Evolutionary conservation across 2,888 invertebrate species (phyloP), one percentile per base, ranked within the genome.

Genomic region (Spicauda simplicius): DNA sequence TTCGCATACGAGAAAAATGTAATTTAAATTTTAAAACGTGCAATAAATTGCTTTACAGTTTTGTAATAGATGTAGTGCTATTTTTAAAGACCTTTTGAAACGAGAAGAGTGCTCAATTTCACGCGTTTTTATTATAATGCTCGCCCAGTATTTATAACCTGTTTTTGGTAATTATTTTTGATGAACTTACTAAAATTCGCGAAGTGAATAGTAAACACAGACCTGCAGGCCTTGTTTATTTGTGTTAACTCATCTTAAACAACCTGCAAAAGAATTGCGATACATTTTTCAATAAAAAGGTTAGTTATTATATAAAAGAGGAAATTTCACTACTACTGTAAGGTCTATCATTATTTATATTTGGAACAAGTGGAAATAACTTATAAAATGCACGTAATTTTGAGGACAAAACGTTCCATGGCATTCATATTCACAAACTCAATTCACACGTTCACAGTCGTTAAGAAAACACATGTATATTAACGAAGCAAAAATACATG

Each of bases 381-480:
- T 45, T 45, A 12, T n/a, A n/a, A 11, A 37, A 12, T 37, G 4
- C 45, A 45, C 16, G n/a, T n/a, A n/a, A 45, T n/a, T 45, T 45
- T 45, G 1, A n/a, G n/a, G 14, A 45, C n/a, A n/a, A n/a, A 45
- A 45, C 16, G n/a, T 45, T 11, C 45, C 12, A n/a, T 45, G 45
- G n/a, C n/a, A 45, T 45, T 45, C n/a, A 45, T n/a, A 45, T 30
- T 64, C 57, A 57, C 53, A 30, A 41, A 65, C 16, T 65, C 16
- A 25, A 52, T 65, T 65, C 58, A 58, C 64, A 65, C 53, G 58
- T 58, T 58, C 41, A 18, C 41, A 25, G 45, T 65, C 53, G 53
- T 53, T 58, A 65, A 65, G 58, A 58, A 65, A 58, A 59, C 64
- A 64, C 60, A 50, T 59, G 60, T 60, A 52, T 19, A 18, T 16